Conservation (phyloP, 37 sponge, comb jelly and placozoan species). For the Diacarnus erythraeanus region DNA sequence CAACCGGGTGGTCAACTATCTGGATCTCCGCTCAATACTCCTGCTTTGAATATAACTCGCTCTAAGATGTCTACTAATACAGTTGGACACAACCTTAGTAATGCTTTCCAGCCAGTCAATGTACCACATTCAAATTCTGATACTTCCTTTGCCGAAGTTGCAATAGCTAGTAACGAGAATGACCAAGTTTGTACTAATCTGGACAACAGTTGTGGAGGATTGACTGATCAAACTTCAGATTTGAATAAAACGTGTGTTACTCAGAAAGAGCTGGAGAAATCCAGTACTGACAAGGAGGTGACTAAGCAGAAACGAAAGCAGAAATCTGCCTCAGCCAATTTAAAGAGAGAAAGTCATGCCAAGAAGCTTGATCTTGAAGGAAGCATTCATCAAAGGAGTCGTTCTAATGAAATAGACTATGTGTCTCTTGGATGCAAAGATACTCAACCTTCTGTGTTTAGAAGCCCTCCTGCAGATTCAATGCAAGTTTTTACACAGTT, state of each 20-base stretch:
- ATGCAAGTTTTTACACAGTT: background rate
- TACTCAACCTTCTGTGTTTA: background rate
- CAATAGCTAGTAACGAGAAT: background rate
- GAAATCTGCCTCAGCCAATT: background rate
- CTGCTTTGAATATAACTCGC: background rate
- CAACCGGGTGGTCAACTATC: constrained; percentile 7
- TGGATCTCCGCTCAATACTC: constrained; percentile 50
- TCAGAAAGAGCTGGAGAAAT: background rate
- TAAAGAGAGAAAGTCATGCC: background rate
- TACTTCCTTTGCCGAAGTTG: background rate
- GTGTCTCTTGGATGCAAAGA: background rate
- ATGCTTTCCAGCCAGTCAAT: constrained; percentile 5
- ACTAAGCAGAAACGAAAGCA: background rate
- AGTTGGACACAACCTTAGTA: background rate
- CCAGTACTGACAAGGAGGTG: background rate
- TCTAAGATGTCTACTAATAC: background rate
- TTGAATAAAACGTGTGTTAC: background rate
- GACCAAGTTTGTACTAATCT: background rate
- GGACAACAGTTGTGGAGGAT: background rate
- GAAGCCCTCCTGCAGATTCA: constrained; percentile 30
- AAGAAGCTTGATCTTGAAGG: background rate
- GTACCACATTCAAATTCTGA: background rate
- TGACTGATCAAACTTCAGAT: background rate
- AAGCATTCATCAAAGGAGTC: constrained; percentile 24
- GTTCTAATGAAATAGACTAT: constrained; percentile 54